Evolutionary conservation across 2,113 vertebrate genomes (phyloP), one percentile per base, ranked within the genome.

Genomic region (Paramisgurnus dabryanus): DNA sequence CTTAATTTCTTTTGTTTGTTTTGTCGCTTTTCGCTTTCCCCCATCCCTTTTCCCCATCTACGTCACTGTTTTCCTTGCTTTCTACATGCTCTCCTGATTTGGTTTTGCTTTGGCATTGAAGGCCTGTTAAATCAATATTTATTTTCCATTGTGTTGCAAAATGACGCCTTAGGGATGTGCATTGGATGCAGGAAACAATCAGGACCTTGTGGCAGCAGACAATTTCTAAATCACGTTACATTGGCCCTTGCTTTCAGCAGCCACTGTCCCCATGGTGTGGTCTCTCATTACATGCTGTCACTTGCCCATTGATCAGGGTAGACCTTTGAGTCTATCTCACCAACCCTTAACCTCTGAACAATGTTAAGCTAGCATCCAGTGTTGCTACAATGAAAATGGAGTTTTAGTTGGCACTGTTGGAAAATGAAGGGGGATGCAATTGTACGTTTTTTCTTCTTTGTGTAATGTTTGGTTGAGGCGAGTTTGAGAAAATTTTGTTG

Each of bases 51-150:
- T 22, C 18, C 34, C 41, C 40, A 13, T 67, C 9, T 74, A 39
- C 27, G 67, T 7, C 18, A 39, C 58, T n/a, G 41, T 71, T 11
- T 61, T 80, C 60, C 67, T 49, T 70, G 82, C 70, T 80, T 55
- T 8, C 7, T 76, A 82, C 50, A 55, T 69, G 75, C 83, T 81
- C 76, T 82, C 64, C 76, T 39, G 70, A 70, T 83, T 72, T 80
- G 27, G 27, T 81, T 79, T 47, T 84, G 76, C 65, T 53, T 57
- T 71, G 60, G 17, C 50, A 76, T 74, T 71, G 49, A 89, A 85
- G 86, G 85, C 73, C 72, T 81, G 70, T 80, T 67, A 7, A 76
- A 79, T 89, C 67, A 82, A 86, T 85, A 79, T 90, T 91, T 90
- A 89, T 87, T 89, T 88, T 69, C 61, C 67, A 74, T 55, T 84